Evolutionary conservation across 2,113 vertebrate species (phyloP).

Genomic region (Callocephalon fimbriatum): DNA sequence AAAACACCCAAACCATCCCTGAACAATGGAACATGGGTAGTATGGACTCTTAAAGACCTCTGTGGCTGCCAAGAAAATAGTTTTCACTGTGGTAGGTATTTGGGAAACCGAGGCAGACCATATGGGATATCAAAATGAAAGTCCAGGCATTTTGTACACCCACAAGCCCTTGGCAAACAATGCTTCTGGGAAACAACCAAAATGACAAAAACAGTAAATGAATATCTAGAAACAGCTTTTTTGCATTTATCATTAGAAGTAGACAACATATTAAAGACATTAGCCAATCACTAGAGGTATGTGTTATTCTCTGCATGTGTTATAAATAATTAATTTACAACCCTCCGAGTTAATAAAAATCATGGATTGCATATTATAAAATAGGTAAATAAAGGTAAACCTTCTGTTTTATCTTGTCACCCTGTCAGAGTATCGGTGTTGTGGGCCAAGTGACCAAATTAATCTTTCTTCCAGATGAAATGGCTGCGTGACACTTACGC

Average conservation of each 20-base stretch:
- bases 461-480: neutral
- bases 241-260: neutral
- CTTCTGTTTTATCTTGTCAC: neutral
- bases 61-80: neutral
- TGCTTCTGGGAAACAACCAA: neutral
- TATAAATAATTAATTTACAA: neutral
- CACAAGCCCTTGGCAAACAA: neutral
- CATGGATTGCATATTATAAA: neutral
- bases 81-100: neutral
- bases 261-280: neutral
- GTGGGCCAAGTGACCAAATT: neutral
- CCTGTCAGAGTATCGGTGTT: neutral
- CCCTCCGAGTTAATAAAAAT: neutral
- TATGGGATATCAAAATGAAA: neutral
- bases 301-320: neutral
- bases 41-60: neutral
- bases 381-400: neutral
- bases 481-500: neutral
- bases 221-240: neutral
- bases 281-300: neutral
- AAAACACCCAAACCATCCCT: neutral
- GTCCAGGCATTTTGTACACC: conserved; percentile 40
- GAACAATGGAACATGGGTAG: neutral
- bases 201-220: neutral
- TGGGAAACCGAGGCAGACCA: conserved; percentile 26